Conservation (phyloP, 1,140 invertebrate species). For the Atta cephalotes region DNA sequence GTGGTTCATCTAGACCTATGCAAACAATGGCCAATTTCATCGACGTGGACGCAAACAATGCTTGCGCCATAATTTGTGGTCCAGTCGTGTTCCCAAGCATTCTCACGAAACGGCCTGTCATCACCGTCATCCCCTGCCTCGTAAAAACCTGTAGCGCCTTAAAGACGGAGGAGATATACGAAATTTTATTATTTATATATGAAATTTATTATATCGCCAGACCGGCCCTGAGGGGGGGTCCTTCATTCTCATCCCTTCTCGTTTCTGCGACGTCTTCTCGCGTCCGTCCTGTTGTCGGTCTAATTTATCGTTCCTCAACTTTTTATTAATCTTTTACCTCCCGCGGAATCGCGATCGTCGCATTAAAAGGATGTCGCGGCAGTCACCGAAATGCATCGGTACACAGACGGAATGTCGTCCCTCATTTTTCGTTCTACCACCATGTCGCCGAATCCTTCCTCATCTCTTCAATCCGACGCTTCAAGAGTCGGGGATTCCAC, state of each 20-base stretch:
- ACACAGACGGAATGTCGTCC: slow-evolving; percentile 77
- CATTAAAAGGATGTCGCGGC: slow-evolving; percentile 72
- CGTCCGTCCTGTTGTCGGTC: slow-evolving; percentile 79
- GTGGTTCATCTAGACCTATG: slow-evolving; percentile 14
- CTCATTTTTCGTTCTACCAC: slow-evolving; percentile 75
- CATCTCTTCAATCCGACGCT: slow-evolving; percentile 54
- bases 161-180: slow-evolving; percentile 74
- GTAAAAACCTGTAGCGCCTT: slow-evolving; percentile 77
- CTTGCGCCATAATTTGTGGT: slow-evolving; percentile 34
- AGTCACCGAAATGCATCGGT: slow-evolving; percentile 72
- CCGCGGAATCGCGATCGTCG: slow-evolving; percentile 79
- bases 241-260: slow-evolving; percentile 11
- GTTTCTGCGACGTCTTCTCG: slow-evolving; percentile 45
- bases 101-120: slow-evolving; percentile 57
- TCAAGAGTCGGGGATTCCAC: slow-evolving; percentile 26
- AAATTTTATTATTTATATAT: slow-evolving; percentile 84
- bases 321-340: slow-evolving; percentile 86
- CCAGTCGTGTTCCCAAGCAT: slow-evolving; percentile 39
- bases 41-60: slow-evolving; percentile 45
- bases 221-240: slow-evolving; percentile 20
- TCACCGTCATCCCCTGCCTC: slow-evolving; percentile 61
- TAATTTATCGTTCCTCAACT: slow-evolving; percentile 86
- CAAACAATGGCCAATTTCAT: slow-evolving; percentile 48
- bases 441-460: neutral
- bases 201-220: slow-evolving; percentile 85